These are phyloP conservation scores for Helostoma temminkii DNA, from an alignment of 2,797 vertebrate genomes.

Conservation along the genomic window DNA sequence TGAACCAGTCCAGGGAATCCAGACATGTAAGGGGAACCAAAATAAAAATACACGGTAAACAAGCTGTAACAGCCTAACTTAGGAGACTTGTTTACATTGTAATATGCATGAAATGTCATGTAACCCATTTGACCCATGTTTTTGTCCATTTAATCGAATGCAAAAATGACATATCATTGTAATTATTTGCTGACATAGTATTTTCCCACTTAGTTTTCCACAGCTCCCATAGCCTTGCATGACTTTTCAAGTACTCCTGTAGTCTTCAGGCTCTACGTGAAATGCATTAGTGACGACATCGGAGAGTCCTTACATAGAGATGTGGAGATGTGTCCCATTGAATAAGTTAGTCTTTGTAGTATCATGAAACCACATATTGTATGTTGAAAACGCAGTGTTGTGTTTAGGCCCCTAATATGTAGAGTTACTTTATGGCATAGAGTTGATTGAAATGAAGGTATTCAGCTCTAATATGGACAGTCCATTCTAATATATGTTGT, in stretches of 20 bases:
- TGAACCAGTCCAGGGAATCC: neutral
- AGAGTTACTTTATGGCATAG: neutral
- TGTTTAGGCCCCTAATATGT: neutral
- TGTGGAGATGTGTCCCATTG: conserved; percentile 5
- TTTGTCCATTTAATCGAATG: neutral
- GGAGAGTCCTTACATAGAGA: conserved; percentile 12
- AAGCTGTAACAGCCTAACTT: neutral
- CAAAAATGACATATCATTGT: conserved; percentile 11
- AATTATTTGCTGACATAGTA: neutral
- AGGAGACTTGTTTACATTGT: neutral
- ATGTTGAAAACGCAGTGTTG: no score
- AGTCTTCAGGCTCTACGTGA: conserved; percentile 45
- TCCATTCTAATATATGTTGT: neutral
- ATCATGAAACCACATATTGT: conserved; percentile 28
- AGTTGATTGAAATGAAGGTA: neutral
- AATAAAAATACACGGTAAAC: neutral
- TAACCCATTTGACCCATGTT: neutral
- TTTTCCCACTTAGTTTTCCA: conserved; percentile 16
- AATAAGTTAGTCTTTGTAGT: conserved; percentile 12
- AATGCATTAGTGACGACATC: conserved; percentile 61
- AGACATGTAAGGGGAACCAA: neutral
- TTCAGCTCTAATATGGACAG: neutral
- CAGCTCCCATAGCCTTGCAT: conserved; percentile 25
- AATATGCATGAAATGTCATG: neutral
- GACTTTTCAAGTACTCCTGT: conserved; percentile 31